These are phyloP conservation scores for Clostera curtula DNA, from an alignment of 2,888 invertebrate species.

Conservation along the genomic window DNA sequence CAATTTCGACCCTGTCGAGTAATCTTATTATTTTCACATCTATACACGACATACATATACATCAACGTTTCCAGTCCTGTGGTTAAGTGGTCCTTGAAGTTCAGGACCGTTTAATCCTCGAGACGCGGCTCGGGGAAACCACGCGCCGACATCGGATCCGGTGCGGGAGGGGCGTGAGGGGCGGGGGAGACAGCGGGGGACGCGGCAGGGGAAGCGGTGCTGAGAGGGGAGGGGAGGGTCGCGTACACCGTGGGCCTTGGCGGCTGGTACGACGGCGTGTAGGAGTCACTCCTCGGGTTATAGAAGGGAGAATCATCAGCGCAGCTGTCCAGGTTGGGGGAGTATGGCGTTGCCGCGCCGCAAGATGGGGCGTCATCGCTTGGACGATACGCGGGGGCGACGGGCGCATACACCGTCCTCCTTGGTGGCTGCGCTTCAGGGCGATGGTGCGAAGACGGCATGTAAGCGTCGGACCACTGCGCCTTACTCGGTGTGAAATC, in stretches of 20 bases:
- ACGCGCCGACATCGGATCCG: slow-evolving; percentile 40
- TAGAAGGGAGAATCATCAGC: slow-evolving; percentile 70
- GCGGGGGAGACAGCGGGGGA: slow-evolving; percentile 59
- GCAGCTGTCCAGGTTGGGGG: slow-evolving; percentile 60
- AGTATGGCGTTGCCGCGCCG: slow-evolving; percentile 69
- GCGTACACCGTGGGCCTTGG: slow-evolving; percentile 69
- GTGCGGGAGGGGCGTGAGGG: slow-evolving; percentile 38
- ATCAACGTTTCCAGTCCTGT: too few relatives aligned
- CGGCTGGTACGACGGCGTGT: slow-evolving; percentile 68
- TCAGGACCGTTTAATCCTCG: slow-evolving; percentile 47
- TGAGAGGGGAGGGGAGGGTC: slow-evolving; percentile 61
- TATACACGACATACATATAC: too few relatives aligned
- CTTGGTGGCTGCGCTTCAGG: slow-evolving; percentile 74
- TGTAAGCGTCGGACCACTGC: slow-evolving; percentile 78
- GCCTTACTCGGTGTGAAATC: slow-evolving; percentile 78
- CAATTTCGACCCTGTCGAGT: too few relatives aligned
- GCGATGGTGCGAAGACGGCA: slow-evolving; percentile 77
- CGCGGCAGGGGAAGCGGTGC: slow-evolving; percentile 55
- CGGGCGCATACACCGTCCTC: slow-evolving; percentile 68
- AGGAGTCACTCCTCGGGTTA: slow-evolving; percentile 68
- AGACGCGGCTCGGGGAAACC: slow-evolving; percentile 40
- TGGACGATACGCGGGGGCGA: slow-evolving; percentile 59
- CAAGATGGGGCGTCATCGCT: slow-evolving; percentile 70
- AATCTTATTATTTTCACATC: too few relatives aligned
- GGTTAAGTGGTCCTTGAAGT: too few relatives aligned